Conservation (phyloP, 2,888 invertebrate genomes). For the Oegoconia quadripuncta region DNA sequence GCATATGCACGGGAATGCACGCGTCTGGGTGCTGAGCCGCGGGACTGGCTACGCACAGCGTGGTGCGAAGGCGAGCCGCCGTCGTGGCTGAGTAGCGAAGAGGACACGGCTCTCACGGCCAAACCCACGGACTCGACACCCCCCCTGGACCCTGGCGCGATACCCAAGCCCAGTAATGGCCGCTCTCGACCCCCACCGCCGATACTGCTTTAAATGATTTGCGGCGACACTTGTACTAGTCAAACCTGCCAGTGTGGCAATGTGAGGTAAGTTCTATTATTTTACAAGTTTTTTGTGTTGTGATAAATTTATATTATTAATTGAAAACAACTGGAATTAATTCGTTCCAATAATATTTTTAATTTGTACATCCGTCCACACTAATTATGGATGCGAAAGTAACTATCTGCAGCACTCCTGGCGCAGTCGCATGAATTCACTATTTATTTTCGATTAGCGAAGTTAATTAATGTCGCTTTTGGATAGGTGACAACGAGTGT, state of each 20-base stretch:
- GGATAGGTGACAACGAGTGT: no score
- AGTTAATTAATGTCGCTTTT: no score
- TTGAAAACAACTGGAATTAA: no score
- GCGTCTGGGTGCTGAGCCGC: slow-evolving; percentile 84
- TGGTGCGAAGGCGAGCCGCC: slow-evolving; percentile 79
- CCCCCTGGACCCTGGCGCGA: slow-evolving; percentile 44
- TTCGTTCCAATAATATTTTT: no score
- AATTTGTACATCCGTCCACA: no score
- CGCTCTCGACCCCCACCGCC: slow-evolving; percentile 69
- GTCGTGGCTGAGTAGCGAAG: slow-evolving; percentile 54
- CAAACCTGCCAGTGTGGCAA: slow-evolving; percentile 66
- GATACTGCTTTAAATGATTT: slow-evolving; percentile 50
- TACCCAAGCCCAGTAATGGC: slow-evolving; percentile 52
- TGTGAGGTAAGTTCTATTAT: slow-evolving; percentile 48
- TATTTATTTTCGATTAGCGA: no score
- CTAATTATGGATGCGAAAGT: no score
- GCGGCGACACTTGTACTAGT: slow-evolving; percentile 63
- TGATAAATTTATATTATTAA: no score
- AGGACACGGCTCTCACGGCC: slow-evolving; percentile 26
- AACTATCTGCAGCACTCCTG: no score
- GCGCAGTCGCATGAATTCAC: no score
- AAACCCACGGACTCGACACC: slow-evolving; percentile 27
- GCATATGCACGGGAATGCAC: slow-evolving; percentile 94
- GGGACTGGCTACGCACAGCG: slow-evolving; percentile 85
- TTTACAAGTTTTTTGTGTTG: no score